Conservation (phyloP, 2,888 invertebrate genomes). For the Euclidia mi region DNA sequence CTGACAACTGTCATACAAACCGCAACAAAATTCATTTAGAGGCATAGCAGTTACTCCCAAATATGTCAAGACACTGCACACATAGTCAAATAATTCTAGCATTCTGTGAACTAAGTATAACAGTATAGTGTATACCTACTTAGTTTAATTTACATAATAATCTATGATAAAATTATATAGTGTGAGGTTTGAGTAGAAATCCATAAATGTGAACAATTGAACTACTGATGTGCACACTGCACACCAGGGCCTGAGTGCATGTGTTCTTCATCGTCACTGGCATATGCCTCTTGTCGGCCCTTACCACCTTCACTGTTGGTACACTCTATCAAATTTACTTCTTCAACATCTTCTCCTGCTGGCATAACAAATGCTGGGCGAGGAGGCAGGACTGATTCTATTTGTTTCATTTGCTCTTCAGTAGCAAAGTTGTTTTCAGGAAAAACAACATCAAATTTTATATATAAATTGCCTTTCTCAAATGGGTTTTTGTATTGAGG, state of each 20-base stretch:
- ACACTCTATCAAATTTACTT: conserved; percentile 95
- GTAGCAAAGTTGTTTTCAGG: conserved; percentile 95
- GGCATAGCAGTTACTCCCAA: conserved; percentile 47
- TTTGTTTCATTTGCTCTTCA: conserved; percentile 91
- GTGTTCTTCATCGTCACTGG: conserved; percentile 91
- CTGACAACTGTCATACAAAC: conserved; percentile 42
- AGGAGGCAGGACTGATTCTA: conserved; percentile 94
- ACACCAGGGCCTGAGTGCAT: conserved; percentile 91
- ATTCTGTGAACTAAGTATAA: conserved; percentile 62
- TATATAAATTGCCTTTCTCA: conserved; percentile 96
- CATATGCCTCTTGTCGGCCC: conserved; percentile 92
- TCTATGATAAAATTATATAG: conserved; percentile 81
- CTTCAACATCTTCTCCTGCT: conserved; percentile 95
- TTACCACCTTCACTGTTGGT: conserved; percentile 90
- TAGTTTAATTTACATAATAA: conserved; percentile 75
- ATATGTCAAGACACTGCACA: conserved; percentile 63
- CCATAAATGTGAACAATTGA: conserved; percentile 72
- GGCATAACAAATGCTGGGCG: conserved; percentile 93
- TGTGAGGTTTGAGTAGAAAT: conserved; percentile 83
- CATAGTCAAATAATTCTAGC: conserved; percentile 63
- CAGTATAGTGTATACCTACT: conserved; percentile 64
- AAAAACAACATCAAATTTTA: conserved; percentile 96
- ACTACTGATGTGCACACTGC: conserved; percentile 96
- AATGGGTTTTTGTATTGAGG: conserved; percentile 95
- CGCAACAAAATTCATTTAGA: conserved; percentile 48